Evolutionary conservation across 2,113 vertebrate species (phyloP).

Genomic region (Crotalus helleri): DNA sequence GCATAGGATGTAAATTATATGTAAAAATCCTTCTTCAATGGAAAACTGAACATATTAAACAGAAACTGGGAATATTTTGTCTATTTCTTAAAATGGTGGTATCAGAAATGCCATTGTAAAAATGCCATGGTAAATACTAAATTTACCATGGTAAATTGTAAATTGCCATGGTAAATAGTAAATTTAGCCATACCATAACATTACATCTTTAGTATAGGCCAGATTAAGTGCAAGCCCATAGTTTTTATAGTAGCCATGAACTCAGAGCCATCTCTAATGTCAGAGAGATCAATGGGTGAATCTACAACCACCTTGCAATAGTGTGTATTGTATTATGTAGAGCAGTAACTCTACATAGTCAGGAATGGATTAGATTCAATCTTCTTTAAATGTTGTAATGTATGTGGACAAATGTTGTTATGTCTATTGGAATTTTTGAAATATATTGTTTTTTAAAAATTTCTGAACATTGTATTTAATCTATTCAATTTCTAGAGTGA

Average conservation of each 20-base stretch:
- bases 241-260: background rate
- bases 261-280: background rate
- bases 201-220: background rate
- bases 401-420: background rate
- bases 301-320: background rate
- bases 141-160: background rate
- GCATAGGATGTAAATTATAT: background rate
- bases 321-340: background rate
- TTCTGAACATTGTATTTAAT: background rate
- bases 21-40: background rate
- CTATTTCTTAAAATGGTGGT: background rate
- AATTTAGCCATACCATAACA: background rate
- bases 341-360: background rate
- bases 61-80: background rate
- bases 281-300: background rate
- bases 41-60: background rate
- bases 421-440: background rate
- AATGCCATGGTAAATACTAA: background rate
- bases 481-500: background rate
- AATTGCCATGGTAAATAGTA: background rate
- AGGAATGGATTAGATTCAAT: background rate
- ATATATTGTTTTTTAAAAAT: background rate
- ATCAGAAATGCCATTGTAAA: background rate
- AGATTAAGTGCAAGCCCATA: background rate
- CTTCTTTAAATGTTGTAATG: background rate